Percentiles rank a stretch among this genome's conserved stretches.
phyloP scores from a whole-genome alignment of 1,140 invertebrate species.

The Hyles vespertilio region DNA sequence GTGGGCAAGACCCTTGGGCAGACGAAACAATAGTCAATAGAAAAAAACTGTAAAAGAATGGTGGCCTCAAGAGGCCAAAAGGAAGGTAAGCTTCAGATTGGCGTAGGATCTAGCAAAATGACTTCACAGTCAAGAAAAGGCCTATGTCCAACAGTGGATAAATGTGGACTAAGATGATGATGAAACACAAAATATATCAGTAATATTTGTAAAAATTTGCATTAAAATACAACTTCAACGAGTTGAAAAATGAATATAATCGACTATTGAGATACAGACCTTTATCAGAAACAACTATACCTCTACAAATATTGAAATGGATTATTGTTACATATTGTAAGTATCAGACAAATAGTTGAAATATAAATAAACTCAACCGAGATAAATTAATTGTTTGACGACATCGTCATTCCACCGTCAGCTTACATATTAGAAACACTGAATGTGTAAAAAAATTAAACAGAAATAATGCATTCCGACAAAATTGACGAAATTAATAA shows the following conservation, averaged over 20 bases:
- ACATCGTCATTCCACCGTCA: conserved; percentile 2
- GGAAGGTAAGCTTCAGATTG: too few relatives aligned
- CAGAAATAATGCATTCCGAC: conserved; percentile 1
- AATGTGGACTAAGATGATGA: too few relatives aligned
- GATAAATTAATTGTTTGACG: conserved; percentile 8
- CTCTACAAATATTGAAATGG: conserved; percentile 17
- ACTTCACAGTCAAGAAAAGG: too few relatives aligned
- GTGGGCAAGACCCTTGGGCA: too few relatives aligned
- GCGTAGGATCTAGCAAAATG: too few relatives aligned
- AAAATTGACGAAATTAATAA: conserved; percentile 1
- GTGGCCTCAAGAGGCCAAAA: too few relatives aligned
- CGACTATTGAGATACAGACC: background rate
- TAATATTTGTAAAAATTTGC: too few relatives aligned
- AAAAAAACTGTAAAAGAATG: too few relatives aligned
- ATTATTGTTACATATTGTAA: conserved; percentile 18
- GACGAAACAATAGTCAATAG: too few relatives aligned
- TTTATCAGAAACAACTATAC: conserved; percentile 11
- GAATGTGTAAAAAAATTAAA: conserved; percentile 6
- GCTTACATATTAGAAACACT: conserved; percentile 3
- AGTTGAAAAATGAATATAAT: conserved; percentile 6
- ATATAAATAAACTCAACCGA: conserved; percentile 14
- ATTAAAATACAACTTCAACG: too few relatives aligned
- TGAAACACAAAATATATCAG: too few relatives aligned
- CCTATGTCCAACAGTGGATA: too few relatives aligned
- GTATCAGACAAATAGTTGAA: conserved; percentile 13